phyloP scores from a whole-genome alignment of 2,797 vertebrate species.

The Otolemur crassicaudatus region DNA sequence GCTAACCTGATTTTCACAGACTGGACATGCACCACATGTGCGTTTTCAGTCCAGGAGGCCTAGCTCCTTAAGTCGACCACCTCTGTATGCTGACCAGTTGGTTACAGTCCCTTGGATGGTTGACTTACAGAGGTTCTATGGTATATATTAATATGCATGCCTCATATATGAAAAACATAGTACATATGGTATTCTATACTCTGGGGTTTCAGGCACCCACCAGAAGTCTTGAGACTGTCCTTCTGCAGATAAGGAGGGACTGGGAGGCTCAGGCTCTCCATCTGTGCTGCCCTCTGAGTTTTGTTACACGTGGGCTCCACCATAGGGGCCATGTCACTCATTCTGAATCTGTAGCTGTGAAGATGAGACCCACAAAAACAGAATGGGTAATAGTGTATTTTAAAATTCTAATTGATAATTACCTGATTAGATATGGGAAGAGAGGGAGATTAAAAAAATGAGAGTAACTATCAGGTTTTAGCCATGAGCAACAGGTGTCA shows the following conservation, averaged over 20 bases:
- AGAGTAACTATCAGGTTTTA: not conserved
- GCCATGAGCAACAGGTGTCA: not conserved
- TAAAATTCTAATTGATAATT: not conserved
- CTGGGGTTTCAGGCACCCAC: not conserved
- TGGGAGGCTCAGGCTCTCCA: too few species aligned
- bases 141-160: too few species aligned
- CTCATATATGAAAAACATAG: not conserved
- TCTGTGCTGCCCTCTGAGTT: not conserved
- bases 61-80: too few species aligned
- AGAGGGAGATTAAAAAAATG: not conserved
- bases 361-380: not conserved
- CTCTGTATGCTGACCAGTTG: too few species aligned
- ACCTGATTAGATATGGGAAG: not conserved
- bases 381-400: not conserved
- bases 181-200: not conserved
- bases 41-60: too few species aligned
- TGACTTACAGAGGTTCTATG: too few species aligned
- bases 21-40: too few species aligned
- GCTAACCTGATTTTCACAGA: too few species aligned
- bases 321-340: fast-evolving
- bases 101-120: too few species aligned
- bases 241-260: not conserved
- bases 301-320: too few species aligned
- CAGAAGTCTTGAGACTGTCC: not conserved
- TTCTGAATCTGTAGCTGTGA: not conserved